Base-by-base conservation (phyloP, 2,888 invertebrate genomes). In the Agonopterix subpropinquella region DNA sequence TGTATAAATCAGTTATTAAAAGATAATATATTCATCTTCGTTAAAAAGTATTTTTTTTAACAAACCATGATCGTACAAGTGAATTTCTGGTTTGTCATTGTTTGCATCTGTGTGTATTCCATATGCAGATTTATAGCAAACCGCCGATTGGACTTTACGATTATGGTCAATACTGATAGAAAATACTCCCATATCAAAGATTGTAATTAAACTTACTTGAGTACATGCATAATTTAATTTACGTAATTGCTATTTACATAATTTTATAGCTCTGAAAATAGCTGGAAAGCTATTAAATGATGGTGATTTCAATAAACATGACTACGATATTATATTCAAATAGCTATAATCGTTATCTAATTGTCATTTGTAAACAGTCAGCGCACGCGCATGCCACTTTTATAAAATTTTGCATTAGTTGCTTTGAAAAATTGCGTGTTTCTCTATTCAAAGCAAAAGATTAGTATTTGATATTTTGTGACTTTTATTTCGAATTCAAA, bases 81-180 rank as follows among this genome's bases (percentile, higher is more conserved):
- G 18, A 18, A 18, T 18, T 4, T 18, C 28, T 28, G 5, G 28
- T 28, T 28, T 28, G 28, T 28, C 28, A 28, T 28, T 28, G 5
- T 7, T 28, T 28, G 28, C 28, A 5, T 28, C 28, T 28, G 28
- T 28, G 28, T 28, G 28, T 28, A 28, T 28, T 28, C 7, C 28
- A 28, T 28, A 28, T 28, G 28, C 39, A n/a, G n/a, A 39, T 39
- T 42, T 11, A 42, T 11, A 5, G n/a, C 42, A 11, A 42, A 42
- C 68, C 64, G 71, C 68, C 76, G 74, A 80, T 82, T 82, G 73
- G 70, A 73, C 66, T 84, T 83, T 84, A 84, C 80, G 83, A 80
- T 83, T 78, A 79, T 81, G 62, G 78, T 64, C 62, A 64, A 70
- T 61, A 57, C 73, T 72, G 75, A 77, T 77, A 77, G 75, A 73